These are phyloP conservation scores for Mythimna lalbum DNA, from an alignment of 2,888 invertebrate species.

Conservation along the genomic window DNA sequence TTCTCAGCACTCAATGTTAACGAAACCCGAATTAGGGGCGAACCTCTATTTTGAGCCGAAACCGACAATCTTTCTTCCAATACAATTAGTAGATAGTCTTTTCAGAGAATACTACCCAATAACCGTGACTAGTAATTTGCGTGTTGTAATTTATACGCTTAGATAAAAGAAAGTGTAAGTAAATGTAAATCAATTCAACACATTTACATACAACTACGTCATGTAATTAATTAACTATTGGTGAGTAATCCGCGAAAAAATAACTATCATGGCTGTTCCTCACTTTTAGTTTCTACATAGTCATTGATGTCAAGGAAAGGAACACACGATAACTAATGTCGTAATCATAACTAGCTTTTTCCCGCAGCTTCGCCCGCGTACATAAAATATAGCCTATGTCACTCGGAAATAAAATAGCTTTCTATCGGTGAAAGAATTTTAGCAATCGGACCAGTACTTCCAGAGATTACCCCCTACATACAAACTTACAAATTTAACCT, in stretches of 20 bases:
- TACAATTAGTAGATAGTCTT: conserved; percentile 11
- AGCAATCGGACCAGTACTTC: too few relatives aligned
- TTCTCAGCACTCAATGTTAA: not conserved
- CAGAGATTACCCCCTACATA: too few relatives aligned
- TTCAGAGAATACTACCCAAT: conserved; percentile 7
- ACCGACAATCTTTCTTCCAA: not conserved
- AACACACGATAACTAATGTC: too few relatives aligned
- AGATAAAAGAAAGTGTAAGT: conserved; percentile 36
- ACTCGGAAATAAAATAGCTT: too few relatives aligned
- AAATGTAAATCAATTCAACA: conserved; percentile 45
- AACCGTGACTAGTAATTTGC: conserved; percentile 14
- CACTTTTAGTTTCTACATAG: conserved; percentile 7
- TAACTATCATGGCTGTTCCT: not conserved
- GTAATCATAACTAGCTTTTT: too few relatives aligned
- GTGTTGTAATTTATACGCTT: conserved; percentile 36
- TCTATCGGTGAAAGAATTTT: too few relatives aligned
- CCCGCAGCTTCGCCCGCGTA: too few relatives aligned
- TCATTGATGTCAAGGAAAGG: not conserved
- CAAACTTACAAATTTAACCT: too few relatives aligned
- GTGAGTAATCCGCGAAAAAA: conserved; percentile 24
- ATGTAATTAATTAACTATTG: conserved; percentile 20
- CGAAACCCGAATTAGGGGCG: conserved; percentile 3
- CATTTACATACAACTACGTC: conserved; percentile 31
- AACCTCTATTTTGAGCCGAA: not conserved
- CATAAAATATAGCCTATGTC: too few relatives aligned